These are phyloP conservation scores for Podilymbus podiceps DNA, from an alignment of 2,113 vertebrate species.

Conservation along the genomic window DNA sequence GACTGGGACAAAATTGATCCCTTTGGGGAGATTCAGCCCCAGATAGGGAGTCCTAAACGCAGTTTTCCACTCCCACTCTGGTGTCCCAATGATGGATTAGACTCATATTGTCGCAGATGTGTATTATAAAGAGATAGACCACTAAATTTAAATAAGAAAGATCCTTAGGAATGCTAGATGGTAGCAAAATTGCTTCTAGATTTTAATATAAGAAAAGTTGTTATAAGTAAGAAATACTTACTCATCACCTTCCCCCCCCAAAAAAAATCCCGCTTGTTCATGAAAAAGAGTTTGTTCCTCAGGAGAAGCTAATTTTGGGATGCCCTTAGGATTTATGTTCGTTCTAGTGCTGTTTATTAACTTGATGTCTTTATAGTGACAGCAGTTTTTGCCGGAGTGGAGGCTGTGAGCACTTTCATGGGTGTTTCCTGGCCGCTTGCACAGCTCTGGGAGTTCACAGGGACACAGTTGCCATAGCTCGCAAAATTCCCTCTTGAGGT, in stretches of 20 bases:
- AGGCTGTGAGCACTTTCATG: neutral
- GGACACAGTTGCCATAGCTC: accelerated
- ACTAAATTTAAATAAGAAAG: neutral
- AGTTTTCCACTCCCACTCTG: neutral
- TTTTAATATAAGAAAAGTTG: neutral
- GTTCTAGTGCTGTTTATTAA: neutral
- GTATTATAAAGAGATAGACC: neutral
- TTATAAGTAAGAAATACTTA: neutral
- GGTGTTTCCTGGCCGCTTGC: accelerated
- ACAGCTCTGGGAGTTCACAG: neutral
- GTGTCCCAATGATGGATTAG: neutral
- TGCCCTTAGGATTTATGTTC: neutral
- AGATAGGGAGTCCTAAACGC: neutral
- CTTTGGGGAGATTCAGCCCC: neutral
- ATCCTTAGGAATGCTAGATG: neutral
- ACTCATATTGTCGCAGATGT: neutral
- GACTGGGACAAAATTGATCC: accelerated
- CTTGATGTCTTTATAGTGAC: neutral
- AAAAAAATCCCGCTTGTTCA: neutral
- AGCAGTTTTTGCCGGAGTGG: neutral
- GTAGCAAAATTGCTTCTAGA: neutral
- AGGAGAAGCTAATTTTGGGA: neutral
- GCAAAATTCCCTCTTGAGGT: neutral
- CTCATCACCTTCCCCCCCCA: accelerated
- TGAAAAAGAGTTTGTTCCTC: neutral